A percentile compares a stretch with the other conserved stretches of the same genome.
These are phyloP conservation scores for Halichoerus grypus DNA, from an alignment of 2,113 vertebrate species.

Conservation along the genomic window DNA sequence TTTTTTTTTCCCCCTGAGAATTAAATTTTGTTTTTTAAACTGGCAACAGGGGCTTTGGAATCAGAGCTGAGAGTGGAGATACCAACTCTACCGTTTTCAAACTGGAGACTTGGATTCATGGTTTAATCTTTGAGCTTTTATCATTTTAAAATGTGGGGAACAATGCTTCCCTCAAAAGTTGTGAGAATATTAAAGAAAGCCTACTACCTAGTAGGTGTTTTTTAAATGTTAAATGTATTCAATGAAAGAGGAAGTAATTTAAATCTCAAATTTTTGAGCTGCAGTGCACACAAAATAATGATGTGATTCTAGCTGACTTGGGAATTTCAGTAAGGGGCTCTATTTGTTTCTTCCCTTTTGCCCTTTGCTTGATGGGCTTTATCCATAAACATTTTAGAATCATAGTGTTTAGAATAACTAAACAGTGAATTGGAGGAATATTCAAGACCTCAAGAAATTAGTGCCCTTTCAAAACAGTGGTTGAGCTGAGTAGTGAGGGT, in stretches of 20 bases:
- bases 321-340: neutral
- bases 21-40: constrained; percentile 1
- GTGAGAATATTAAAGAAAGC: neutral
- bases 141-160: neutral
- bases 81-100: neutral
- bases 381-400: neutral
- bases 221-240: neutral
- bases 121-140: neutral
- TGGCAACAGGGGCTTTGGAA: neutral
- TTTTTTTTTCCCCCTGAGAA: neutral
- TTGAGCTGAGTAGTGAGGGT: neutral
- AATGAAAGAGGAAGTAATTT: neutral
- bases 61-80: neutral
- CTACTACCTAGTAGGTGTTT: neutral
- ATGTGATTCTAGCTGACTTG: neutral
- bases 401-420: neutral
- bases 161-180: neutral
- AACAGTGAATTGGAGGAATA: neutral
- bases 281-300: neutral
- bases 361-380: neutral
- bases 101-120: neutral
- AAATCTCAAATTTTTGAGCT: neutral
- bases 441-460: neutral
- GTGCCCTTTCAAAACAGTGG: neutral
- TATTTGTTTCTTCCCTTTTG: neutral